Base-by-base conservation (phyloP, 2,797 vertebrate species). In the Cynopterus sphinx region DNA sequence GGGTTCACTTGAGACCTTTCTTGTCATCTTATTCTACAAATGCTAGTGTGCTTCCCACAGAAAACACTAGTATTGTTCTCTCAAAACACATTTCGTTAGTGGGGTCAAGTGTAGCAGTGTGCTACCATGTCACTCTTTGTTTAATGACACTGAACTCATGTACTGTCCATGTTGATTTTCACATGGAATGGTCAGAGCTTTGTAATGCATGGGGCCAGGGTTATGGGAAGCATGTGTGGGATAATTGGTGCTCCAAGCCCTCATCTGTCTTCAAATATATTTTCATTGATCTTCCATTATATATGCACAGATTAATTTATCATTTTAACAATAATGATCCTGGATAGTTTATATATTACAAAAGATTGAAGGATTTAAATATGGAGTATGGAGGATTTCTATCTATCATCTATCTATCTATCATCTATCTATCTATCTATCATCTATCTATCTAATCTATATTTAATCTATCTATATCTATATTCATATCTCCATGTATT, bases 1-100 rank as follows among this genome's bases (percentile, higher is more conserved):
- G 63, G 26, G 28, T 53, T 91, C 33, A 55, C 46, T 68, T 78
- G 87, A 71, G 4, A 26, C 84, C 75, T 94, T 96, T 86, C 89
- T 43, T 94, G 46, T 89, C 33, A 19, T 87, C 33, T 90, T 31
- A 74, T 89, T 73, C 87, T 59, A 84, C 61, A 65, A 90, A 93
- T 57, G 49, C n/a, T 51, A 59, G 71, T 5, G 2, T 36, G 5
- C 43, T 96, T 96, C 31, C 55, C 13, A 49, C 11, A 77, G 26
- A 74, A 68, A 96, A 82, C 26, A 59, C 65, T 28, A 84, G 67
- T 24, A 68, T 84, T 57, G 73, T 26, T 96, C 39, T 95, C 55
- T 36, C 36, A 15, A 84, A 26, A 96, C 59, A 26, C 6, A 73
- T 67, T 95, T 94, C 33, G 78, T 39, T 89, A 55, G 24, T 55